phyloP scores from a whole-genome alignment of 2,797 vertebrate species.

The Anisognathus igniventris region DNA sequence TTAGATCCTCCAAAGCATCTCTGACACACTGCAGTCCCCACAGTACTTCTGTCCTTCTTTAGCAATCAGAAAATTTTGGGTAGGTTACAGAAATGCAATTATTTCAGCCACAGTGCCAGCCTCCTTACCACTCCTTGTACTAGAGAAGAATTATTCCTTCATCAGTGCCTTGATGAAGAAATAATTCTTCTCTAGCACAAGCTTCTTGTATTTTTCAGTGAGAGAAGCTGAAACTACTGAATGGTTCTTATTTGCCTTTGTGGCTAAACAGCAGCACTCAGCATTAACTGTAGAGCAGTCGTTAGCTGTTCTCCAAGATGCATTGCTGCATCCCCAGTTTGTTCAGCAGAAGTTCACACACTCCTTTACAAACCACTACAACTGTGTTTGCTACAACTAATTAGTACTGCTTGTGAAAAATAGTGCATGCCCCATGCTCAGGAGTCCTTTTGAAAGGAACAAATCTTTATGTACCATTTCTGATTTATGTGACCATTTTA shows the following conservation, averaged over 20 bases:
- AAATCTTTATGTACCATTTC: not conserved
- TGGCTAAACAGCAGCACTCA: not conserved
- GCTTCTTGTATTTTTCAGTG: not conserved
- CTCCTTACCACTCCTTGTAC: not conserved
- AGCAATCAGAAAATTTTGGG: not conserved
- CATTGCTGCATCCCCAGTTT: not conserved
- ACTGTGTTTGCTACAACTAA: not conserved
- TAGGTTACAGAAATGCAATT: not conserved
- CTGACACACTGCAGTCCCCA: not conserved
- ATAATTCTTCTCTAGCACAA: not conserved
- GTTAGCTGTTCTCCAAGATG: not conserved
- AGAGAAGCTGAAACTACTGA: not conserved
- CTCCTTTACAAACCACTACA: not conserved
- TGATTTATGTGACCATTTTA: not conserved
- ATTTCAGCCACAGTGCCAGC: not conserved
- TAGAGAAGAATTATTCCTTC: not conserved
- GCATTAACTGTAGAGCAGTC: not conserved
- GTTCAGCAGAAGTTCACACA: not conserved
- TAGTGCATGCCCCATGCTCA: not conserved
- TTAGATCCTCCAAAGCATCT: not conserved
- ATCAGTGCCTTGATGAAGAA: not conserved
- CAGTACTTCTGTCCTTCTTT: not conserved
- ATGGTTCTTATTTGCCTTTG: not conserved
- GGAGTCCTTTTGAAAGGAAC: not conserved
- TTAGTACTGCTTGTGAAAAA: not conserved